These are phyloP conservation scores for Tribolium castaneum DNA, from an alignment of 1,140 invertebrate species.

Conservation along the genomic window DNA sequence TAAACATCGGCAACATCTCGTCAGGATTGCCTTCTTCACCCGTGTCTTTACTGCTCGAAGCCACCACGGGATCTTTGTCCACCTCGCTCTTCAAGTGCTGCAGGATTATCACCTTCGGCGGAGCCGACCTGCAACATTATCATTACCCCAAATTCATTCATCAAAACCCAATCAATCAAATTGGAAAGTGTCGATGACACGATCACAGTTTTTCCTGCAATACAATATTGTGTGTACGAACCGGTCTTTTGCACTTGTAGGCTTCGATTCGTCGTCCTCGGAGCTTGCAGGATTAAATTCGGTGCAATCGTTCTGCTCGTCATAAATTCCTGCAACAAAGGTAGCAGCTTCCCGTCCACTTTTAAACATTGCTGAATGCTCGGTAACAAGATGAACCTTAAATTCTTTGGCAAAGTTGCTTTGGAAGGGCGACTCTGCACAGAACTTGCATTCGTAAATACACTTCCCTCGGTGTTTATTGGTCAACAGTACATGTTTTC, in stretches of 20 bases:
- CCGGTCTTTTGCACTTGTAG: slow-evolving; percentile 1
- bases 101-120: not conserved
- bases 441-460: slow-evolving; percentile 81
- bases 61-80: slow-evolving; percentile 49
- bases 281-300: not conserved
- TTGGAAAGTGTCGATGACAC: not conserved
- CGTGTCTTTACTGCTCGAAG: slow-evolving; percentile 29
- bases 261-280: not conserved
- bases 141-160: not conserved
- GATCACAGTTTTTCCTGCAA: not conserved
- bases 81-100: not conserved
- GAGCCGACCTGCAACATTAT: not conserved
- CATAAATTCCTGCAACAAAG: slow-evolving; percentile 66
- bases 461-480: slow-evolving; percentile 79
- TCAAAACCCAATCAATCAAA: not conserved
- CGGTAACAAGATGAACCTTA: slow-evolving; percentile 71
- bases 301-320: slow-evolving; percentile 59
- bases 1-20: slow-evolving; percentile 59
- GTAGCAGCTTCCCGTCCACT: slow-evolving; percentile 63
- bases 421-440: slow-evolving; percentile 65
- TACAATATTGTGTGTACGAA: not conserved
- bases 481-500: slow-evolving; percentile 86
- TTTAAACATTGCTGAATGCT: slow-evolving; percentile 68
- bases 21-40: slow-evolving; percentile 51
- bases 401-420: slow-evolving; percentile 77